Evolutionary conservation across 2,888 invertebrate genomes (phyloP), one percentile per base, ranked within the genome.

Genomic region (Hirtodrosophila confusa): DNA sequence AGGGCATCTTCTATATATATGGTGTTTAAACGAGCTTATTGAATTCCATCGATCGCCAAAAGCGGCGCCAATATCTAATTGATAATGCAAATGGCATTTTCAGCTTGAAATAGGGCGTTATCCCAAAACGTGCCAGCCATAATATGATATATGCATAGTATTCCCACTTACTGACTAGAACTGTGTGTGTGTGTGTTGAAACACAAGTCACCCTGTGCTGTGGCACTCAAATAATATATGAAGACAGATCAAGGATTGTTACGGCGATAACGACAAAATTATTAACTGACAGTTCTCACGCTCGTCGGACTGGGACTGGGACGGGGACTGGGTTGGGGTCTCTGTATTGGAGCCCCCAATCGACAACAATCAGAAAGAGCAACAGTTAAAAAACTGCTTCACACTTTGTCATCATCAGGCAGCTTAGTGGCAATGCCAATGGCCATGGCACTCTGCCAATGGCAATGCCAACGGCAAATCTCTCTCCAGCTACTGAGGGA

Each of bases 241-340:
- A 65, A 44, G 80, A 80, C 65, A 82, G 71, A 65, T 84, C 78
- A 84, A 86, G 88, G 80, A 88, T 84, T 84, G 80, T 72, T 77
- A 69, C 69, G 65, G 55, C 74, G 80, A 88, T 88, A 88, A 73
- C 76, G 73, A 68, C 64, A 74, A 69, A 77, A 69, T 86, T 77
- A 86, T 80, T 86, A 75, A 83, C 86, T 83, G 82, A 86, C 86
- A 83, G 77, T 83, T 88, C 86, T 88, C 88, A 83, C 88, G 88
- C 74, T 83, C 65, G 17, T 36, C 12, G 43, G 57, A 36, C 40
- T 61, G 40, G n/a, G n/a, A n/a, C n/a, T n/a, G n/a, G n/a, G n/a
- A n/a, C n/a, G n/a, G n/a, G n/a, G n/a, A 12, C 29, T 41, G 36
- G 36, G 2, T 36, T 7, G 43, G 39, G 47, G 9, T 10, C 5